A percentile compares a stretch with the other conserved stretches of the same genome.
Conservation (phyloP, 1,140 invertebrate genomes). For the Vollenhovia emeryi region DNA sequence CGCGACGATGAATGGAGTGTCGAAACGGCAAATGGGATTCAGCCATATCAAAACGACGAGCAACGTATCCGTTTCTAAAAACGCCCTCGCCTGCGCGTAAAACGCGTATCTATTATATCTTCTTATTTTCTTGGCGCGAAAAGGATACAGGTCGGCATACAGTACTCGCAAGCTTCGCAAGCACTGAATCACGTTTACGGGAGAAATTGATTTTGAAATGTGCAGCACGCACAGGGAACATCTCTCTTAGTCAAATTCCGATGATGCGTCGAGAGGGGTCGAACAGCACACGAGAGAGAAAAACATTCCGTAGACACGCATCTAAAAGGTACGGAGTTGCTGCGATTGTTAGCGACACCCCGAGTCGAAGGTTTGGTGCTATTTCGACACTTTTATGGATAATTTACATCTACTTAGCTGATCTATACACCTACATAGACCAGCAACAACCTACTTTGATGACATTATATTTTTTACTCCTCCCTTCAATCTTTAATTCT, state of each 20-base stretch:
- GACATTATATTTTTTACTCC: too few species aligned
- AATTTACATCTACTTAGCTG: too few species aligned
- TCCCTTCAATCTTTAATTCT: too few species aligned
- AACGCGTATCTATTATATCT: conserved; percentile 10
- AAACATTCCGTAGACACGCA: neutral
- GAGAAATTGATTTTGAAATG: neutral
- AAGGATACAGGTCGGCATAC: neutral
- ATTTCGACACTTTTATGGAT: too few species aligned
- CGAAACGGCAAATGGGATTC: conserved; percentile 51
- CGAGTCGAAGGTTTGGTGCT: too few species aligned
- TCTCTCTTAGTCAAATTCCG: neutral
- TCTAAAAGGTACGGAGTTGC: neutral
- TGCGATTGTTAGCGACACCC: neutral
- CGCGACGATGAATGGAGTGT: conserved; percentile 43
- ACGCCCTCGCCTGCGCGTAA: neutral
- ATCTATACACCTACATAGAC: too few species aligned
- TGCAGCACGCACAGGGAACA: neutral
- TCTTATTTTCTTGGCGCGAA: conserved; percentile 23
- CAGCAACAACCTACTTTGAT: too few species aligned
- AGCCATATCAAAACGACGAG: conserved; percentile 28
- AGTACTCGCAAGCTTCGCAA: neutral
- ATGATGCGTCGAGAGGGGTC: neutral
- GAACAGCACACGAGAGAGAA: too few species aligned
- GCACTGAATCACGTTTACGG: neutral
- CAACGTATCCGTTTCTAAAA: conserved; percentile 27